Evolutionary conservation across 2,888 invertebrate genomes (phyloP).

Genomic region (Stramonita haemastoma): DNA sequence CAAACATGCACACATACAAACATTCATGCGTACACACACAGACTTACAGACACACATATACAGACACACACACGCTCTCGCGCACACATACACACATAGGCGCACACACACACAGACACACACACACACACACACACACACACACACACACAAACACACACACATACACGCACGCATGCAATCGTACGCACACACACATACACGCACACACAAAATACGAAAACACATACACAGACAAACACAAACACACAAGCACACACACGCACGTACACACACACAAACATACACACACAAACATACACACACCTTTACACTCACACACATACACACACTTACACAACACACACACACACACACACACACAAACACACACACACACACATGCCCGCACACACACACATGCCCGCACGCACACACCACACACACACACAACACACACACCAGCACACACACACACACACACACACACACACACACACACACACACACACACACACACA

Average conservation of each 20-base stretch:
- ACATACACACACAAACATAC: too few relatives aligned
- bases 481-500: too few relatives aligned
- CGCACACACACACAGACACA: background rate
- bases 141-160: background rate
- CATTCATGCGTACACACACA: background rate
- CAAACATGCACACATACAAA: background rate
- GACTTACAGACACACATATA: conserved; percentile 5
- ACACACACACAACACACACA: too few relatives aligned
- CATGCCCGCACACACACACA: too few relatives aligned
- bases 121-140: background rate
- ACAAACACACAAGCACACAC: background rate
- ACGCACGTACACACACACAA: too few relatives aligned
- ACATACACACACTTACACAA: too few relatives aligned
- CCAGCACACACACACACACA: too few relatives aligned
- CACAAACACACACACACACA: too few relatives aligned
- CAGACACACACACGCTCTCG: background rate
- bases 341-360: too few relatives aligned
- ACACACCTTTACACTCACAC: too few relatives aligned
- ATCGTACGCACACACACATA: background rate
- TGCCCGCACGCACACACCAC: too few relatives aligned
- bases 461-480: too few relatives aligned
- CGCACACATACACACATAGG: background rate
- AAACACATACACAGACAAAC: background rate
- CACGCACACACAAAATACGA: background rate
- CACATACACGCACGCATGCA: background rate